A percentile compares a stretch with the other conserved stretches of the same genome.
Evolutionary conservation across 2,888 invertebrate species (phyloP).

Genomic region (Mamestra brassicae): DNA sequence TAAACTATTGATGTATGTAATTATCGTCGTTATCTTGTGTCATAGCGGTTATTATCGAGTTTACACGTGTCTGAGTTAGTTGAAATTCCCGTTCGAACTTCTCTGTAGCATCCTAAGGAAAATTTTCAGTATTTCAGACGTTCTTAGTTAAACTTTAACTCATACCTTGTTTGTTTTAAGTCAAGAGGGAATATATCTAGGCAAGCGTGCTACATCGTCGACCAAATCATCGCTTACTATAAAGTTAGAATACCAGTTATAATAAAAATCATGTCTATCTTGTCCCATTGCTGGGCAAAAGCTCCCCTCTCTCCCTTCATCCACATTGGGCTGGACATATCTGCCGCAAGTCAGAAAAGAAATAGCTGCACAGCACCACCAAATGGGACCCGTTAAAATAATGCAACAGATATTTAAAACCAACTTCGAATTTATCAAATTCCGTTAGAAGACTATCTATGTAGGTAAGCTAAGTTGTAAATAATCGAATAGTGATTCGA

Average conservation of each 20-base stretch:
- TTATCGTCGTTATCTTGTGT: conserved; percentile 16
- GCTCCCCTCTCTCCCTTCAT: too few relatives aligned
- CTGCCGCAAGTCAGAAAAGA: too few relatives aligned
- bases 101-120: neutral
- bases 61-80: conserved; percentile 6
- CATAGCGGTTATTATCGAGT: conserved; percentile 9
- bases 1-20: neutral
- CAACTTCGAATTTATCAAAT: too few relatives aligned
- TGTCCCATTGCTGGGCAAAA: too few relatives aligned
- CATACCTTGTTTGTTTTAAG: neutral
- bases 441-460: too few relatives aligned
- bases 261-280: too few relatives aligned
- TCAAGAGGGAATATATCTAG: neutral
- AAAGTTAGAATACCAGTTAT: too few relatives aligned
- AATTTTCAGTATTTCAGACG: neutral
- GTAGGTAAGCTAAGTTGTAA: neutral
- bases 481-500: neutral
- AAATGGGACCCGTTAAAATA: too few relatives aligned
- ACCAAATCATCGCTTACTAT: too few relatives aligned
- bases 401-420: too few relatives aligned
- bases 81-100: conserved; percentile 22
- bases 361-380: too few relatives aligned
- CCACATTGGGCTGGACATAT: too few relatives aligned
- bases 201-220: neutral
- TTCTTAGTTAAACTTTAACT: neutral